Percentiles rank a stretch among this genome's conserved stretches.
phyloP scores from a whole-genome alignment of 2,888 invertebrate genomes.

The Brachyptera risi region DNA sequence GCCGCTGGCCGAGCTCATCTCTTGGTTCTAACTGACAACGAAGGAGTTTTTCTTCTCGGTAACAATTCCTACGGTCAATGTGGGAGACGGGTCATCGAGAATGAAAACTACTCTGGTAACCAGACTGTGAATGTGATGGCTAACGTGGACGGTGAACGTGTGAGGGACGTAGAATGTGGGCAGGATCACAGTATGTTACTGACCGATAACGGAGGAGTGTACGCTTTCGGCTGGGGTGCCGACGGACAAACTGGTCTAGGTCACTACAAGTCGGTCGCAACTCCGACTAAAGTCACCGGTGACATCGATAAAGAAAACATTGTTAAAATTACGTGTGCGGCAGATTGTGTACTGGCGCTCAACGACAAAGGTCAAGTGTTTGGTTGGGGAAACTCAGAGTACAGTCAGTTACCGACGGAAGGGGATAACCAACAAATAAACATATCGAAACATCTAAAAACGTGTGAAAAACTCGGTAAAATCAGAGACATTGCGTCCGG shows the following conservation, averaged over 20 bases:
- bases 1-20: conserved; percentile 88
- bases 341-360: conserved; percentile 85
- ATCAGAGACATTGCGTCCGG: conserved; percentile 78
- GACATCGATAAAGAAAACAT: conserved; percentile 81
- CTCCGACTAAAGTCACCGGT: conserved; percentile 63
- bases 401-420: conserved; percentile 68
- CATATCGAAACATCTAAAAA: conserved; percentile 60
- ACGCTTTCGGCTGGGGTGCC: conserved; percentile 88
- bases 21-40: conserved; percentile 68
- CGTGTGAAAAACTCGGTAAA: conserved; percentile 65
- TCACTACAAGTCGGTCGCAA: conserved; percentile 52
- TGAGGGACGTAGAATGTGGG: conserved; percentile 73
- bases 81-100: conserved; percentile 69
- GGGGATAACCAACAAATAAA: conserved; percentile 64
- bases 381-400: conserved; percentile 97
- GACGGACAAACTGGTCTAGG: conserved; percentile 92
- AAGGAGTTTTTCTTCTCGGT: conserved; percentile 79
- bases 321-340: conserved; percentile 70
- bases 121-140: conserved; percentile 63
- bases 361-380: conserved; percentile 88
- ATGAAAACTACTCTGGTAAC: conserved; percentile 69
- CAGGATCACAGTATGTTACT: conserved; percentile 87
- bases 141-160: conserved; percentile 56
- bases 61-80: conserved; percentile 95
- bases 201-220: conserved; percentile 75